Evolutionary conservation across 2,797 vertebrate genomes (phyloP), one percentile per base, ranked within the genome.

Genomic region (Enteromius anoplus): DNA sequence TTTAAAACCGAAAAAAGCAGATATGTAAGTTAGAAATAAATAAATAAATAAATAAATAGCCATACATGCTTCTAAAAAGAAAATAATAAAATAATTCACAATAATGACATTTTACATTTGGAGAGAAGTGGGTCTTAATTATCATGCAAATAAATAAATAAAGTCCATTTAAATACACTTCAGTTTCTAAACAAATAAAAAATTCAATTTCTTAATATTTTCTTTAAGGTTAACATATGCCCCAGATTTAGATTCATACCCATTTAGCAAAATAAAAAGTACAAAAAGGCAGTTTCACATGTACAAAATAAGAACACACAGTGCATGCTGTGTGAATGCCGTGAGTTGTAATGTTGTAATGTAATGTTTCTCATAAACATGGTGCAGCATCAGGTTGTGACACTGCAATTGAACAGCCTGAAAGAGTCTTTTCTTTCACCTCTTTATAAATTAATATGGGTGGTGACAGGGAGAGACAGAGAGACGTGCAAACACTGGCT

Each of bases 381-480:
- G 21, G 69, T 37, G 21, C 19, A 69, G 32, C 60, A 45, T 53
- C 32, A 40, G 37, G 64, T 77, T 76, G 72, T 83, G 73, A 68
- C 37, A 82, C 60, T 29, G 72, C 14, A 81, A 23, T 5, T 9
- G 12, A 29, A 55, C 62, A 62, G 65, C 3, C 65, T 49, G 19
- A 83, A 83, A 62, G 75, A 70, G 81, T 55, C 15, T 71, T 71
- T 77, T 83, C 26, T 79, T 51, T 37, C 75, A 75, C 45, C 47
- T 84, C 75, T 78, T 85, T 81, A 83, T 34, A 78, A 76, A 84
- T 84, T 65, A 82, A 82, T 78, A 60, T 68, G 80, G 75, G 73
- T 81, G 81, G 81, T 84, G 73, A 79, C 49, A 51, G 45, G 47
- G 58, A 26, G 21, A 71, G 58, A 75, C 72, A 68, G 84, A 75